Evolutionary conservation across 2,113 vertebrate species (phyloP).

Genomic region (Balaenoptera acutorostrata): DNA sequence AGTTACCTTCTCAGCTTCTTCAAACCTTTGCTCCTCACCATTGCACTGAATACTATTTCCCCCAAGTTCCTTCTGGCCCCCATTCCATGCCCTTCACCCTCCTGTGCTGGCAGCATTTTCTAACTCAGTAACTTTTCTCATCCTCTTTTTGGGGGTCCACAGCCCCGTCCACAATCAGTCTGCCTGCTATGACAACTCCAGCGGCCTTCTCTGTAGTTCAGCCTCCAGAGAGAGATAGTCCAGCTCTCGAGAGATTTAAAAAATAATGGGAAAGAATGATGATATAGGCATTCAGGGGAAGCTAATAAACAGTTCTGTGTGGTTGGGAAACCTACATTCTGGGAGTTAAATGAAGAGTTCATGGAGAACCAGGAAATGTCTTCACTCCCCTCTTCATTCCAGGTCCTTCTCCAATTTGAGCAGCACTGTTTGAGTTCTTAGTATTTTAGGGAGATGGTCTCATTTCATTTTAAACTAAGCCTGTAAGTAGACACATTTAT

Average conservation of each 20-base stretch:
- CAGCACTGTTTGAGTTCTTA: neutral
- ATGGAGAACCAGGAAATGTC: neutral
- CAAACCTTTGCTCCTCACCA: neutral
- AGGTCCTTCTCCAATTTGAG: neutral
- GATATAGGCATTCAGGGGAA: neutral
- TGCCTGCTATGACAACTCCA: neutral
- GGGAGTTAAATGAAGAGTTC: neutral
- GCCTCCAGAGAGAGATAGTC: neutral
- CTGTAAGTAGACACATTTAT: neutral
- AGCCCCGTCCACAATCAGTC: neutral
- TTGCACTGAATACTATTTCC: neutral
- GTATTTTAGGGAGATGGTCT: neutral
- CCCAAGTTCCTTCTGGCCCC: neutral
- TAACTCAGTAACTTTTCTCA: neutral
- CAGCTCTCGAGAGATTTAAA: neutral
- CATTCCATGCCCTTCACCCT: neutral
- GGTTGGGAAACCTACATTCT: neutral
- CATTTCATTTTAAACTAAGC: neutral
- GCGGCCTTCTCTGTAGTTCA: neutral
- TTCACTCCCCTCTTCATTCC: neutral
- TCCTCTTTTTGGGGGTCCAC: neutral
- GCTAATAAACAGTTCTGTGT: neutral
- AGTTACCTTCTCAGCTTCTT: neutral
- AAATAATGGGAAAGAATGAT: neutral
- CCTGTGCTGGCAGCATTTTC: neutral